Percentiles rank a stretch among this genome's conserved stretches.
Conservation (phyloP, 2,797 vertebrate genomes). For the Acrocephalus scirpaceus region DNA sequence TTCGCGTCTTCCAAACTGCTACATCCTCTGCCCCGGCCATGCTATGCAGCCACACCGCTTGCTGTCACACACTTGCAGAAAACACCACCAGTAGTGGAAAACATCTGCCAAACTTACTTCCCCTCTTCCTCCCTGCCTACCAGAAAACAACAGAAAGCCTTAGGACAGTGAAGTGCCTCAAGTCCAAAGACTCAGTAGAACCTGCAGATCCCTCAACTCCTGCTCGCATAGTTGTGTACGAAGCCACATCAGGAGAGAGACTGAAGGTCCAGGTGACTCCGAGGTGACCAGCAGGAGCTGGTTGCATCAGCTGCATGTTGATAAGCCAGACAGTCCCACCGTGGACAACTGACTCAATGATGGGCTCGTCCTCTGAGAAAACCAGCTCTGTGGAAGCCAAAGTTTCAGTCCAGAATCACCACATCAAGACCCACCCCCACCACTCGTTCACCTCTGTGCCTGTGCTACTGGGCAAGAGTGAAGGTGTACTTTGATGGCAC, state of each 20-base stretch:
- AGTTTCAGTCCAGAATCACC: background rate
- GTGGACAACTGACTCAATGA: background rate
- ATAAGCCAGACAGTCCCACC: background rate
- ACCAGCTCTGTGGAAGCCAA: background rate
- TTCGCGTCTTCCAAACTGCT: background rate
- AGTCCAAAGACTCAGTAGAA: background rate
- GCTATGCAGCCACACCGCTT: slow-evolving; percentile 19
- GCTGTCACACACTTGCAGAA: slow-evolving; percentile 20
- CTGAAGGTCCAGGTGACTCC: background rate
- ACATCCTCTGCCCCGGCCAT: slow-evolving; percentile 42
- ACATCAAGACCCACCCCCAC: background rate
- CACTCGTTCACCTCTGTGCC: background rate
- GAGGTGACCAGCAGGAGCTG: slow-evolving; percentile 1
- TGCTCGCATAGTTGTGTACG: rapidly evolving
- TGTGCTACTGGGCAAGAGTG: background rate
- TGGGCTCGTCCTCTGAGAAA: background rate
- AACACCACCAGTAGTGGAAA: background rate
- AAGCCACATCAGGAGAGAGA: background rate
- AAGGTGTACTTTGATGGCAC: background rate
- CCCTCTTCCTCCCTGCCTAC: background rate
- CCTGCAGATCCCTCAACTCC: background rate
- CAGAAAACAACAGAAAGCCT: background rate
- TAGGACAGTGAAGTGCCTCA: background rate
- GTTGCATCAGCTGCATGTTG: background rate
- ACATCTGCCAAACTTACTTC: background rate